Conservation (phyloP, 1,140 invertebrate genomes). For the Drosophila mojavensis region DNA sequence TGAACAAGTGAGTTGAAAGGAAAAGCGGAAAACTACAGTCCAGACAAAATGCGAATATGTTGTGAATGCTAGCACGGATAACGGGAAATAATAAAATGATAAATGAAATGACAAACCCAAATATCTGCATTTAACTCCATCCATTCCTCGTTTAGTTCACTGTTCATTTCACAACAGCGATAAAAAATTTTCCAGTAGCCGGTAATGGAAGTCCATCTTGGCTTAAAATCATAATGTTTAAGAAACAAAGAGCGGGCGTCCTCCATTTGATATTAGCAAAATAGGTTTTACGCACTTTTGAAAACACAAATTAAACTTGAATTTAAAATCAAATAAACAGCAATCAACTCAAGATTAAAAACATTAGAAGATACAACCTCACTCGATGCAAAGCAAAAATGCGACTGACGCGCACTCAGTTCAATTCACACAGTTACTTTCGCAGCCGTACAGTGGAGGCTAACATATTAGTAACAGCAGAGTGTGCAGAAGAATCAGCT, state of each 20-base stretch:
- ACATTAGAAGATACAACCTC: not conserved
- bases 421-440: no score
- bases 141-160: conserved; percentile 60
- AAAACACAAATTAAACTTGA: not conserved
- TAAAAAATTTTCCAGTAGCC: conserved; percentile 54
- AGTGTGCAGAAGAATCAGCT: no score
- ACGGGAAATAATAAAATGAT: not conserved
- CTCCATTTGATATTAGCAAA: conserved; percentile 26
- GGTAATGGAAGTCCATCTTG: conserved; percentile 13
- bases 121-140: conserved; percentile 44
- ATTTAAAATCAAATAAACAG: not conserved
- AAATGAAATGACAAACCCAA: conserved; percentile 54
- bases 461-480: no score
- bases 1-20: not conserved
- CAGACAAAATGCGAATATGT: not conserved
- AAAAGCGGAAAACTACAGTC: not conserved
- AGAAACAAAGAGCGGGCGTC: not conserved
- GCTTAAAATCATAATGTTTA: not conserved
- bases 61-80: not conserved
- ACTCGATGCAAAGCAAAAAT: no score
- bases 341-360: not conserved
- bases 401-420: not conserved
- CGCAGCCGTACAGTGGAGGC: no score
- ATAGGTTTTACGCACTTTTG: not conserved
- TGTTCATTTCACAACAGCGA: conserved; percentile 48